These are phyloP conservation scores for Avahi laniger DNA, from an alignment of 2,797 vertebrate species.

Conservation along the genomic window DNA sequence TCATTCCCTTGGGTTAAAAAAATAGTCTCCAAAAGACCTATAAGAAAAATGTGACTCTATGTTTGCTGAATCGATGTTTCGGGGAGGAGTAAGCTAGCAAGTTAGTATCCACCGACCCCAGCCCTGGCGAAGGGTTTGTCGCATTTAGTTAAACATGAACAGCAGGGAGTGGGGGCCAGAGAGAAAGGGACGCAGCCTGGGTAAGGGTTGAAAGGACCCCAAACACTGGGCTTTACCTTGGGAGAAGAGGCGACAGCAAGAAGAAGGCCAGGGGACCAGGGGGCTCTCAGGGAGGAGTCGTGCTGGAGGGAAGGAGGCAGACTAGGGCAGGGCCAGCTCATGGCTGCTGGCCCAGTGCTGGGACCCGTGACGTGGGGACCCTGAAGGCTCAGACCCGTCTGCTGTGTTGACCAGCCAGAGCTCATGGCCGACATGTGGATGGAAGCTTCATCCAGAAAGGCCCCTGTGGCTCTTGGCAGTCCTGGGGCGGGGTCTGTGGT, in stretches of 20 bases:
- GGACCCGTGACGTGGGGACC: not conserved
- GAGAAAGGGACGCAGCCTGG: not conserved
- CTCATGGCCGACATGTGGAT: not conserved
- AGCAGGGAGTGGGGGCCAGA: not conserved
- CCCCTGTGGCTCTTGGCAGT: not conserved
- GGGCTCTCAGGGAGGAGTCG: not conserved
- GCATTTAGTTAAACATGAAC: not conserved
- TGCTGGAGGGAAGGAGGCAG: not conserved
- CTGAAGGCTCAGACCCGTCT: not conserved
- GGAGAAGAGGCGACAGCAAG: not conserved
- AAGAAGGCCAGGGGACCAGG: not conserved
- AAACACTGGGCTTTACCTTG: not conserved
- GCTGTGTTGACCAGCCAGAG: not conserved
- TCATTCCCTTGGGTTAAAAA: not conserved
- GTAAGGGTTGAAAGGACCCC: not conserved
- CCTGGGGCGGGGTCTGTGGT: not conserved
- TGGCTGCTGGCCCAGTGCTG: not conserved
- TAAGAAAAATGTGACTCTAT: not conserved
- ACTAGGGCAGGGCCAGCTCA: not conserved
- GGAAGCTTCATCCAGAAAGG: not conserved
- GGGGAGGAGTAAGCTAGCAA: not conserved
- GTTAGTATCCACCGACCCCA: no score
- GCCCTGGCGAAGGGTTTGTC: not conserved
- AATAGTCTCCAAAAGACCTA: not conserved
- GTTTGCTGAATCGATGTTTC: not conserved